Base-by-base conservation (phyloP, 92 coral and sea anemone species). In the Nematostella vectensis region DNA sequence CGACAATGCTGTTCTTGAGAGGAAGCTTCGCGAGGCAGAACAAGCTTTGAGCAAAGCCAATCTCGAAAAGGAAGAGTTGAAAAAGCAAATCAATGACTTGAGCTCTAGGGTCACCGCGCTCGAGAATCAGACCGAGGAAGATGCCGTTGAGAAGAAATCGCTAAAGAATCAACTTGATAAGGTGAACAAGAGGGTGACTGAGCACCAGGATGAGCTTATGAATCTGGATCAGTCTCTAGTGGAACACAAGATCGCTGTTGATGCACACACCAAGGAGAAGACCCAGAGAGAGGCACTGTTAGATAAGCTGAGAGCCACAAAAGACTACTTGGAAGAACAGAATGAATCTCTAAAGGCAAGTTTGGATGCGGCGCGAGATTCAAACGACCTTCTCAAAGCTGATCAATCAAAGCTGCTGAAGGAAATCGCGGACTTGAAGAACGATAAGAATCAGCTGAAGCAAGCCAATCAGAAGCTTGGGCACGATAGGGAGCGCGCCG, bases 201-300 rank as follows among this genome's bases (percentile, higher is more conserved):
- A 73, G 27, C 67, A 64, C 17, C 95, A 80, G 20, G 95, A 76
- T 21, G 82, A 80, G 26, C 64, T 85, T 27, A 56, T 85, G 4
- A 59, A 36, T 31, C 31, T 85, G 74, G 95, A 85, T 28, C 88
- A 85, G 50, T 77, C 75, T 6, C 95, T 75, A 3, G 78, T 80
- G 25, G 88, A 81, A 25, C 81, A 75, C 63, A 77, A 76, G 33
- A 47, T 85, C 55, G 72, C 63, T 1, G 75, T 54, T 3, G 82
- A 74, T 27, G 47, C 64, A 24, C 65, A 71, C 49, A 62, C 53
- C 61, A 81, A 85, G 55, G 87, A 71, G 24, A 85, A 71, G 58
- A 65, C 65, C 3, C 84, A 76, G 17, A 76, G 66, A 11, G 69
- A 80, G 12, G 70, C 75, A 6, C 33, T 61, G 15, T 58, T 71